Evolutionary conservation across 2,888 invertebrate species (phyloP), one percentile per base, ranked within the genome.

Genomic region (Heliconius ethilla): DNA sequence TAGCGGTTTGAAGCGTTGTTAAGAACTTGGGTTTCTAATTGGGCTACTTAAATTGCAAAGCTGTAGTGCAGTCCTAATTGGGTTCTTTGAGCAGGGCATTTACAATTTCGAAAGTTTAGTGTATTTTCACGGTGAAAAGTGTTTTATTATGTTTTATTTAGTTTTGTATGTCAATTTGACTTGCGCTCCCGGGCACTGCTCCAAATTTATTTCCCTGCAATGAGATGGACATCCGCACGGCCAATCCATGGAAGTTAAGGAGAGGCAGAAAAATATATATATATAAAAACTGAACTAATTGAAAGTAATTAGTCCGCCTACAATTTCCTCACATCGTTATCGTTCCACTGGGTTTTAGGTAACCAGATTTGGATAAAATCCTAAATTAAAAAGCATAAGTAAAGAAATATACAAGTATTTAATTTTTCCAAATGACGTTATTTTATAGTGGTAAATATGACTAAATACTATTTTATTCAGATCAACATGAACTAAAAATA

Each of bases 21-120:
- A 63, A 11, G 63, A 63, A 74, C 74, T 74, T 74, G 6, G 63
- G 63, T 77, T 66, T 73, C 72, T 73, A 77, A 77, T 77, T 77
- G 72, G 59, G 51, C 77, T 37, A 67, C 66, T 77, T 65, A 73
- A 66, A 67, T 73, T 72, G 55, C 66, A 73, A 66, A 63, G 63
- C 70, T 70, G 55, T 73, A 77, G 66, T 73, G 77, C 63, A 51
- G 70, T 22, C 45, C 65, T 67, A 77, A 77, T 77, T 73, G 72
- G 65, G 45, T 74, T 51, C 51, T 72, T 77, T 77, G 70, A 66
- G 65, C 59, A 29, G 45, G 27, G 66, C 59, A 33, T 73, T 66
- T 55, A 25, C 63, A 70, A 63, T 70, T 63, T 63, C n/a, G 51
- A 62, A 62, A 40, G 63, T 70, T 33, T 33, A 70, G 55, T 72